Evolutionary conservation across 2,797 vertebrate species (phyloP), one percentile per base, ranked within the genome.

Genomic region (Trachops cirrhosus): DNA sequence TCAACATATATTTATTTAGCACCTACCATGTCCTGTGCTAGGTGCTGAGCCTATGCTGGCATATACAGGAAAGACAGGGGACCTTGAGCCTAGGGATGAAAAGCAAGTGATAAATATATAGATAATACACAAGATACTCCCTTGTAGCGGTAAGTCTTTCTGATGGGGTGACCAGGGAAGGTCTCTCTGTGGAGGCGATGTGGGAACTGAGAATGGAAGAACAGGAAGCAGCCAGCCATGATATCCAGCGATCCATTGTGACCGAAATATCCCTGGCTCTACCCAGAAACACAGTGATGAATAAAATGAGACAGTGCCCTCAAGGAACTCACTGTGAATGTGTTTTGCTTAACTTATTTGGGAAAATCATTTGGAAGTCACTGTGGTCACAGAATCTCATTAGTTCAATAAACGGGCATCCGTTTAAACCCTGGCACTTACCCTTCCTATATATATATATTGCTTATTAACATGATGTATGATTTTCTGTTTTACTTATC

Each of bases 401-500:
- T 50, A 52, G 39, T 79, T 88, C 67, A 70, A 46, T 82, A 80
- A 93, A 93, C 46, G 70, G 73, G 15, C 68, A 39, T 85, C 18
- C 10, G 26, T 91, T 93, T 85, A 88, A 94, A 87, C 37, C 21
- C 74, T 96, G 41, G 24, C n/a, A 74, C 94, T 95, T 84, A 34
- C 37, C 29, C 70, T 88, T 93, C 32, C 67, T 46, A 78, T 85
- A 78, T 46, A 78, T 85, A 78, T 62, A 32, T 59, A 86, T 90
- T 68, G 22, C 91, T 97, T 92, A 91, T 78, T 92, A 84, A 85
- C 46, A 50, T 90, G 94, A 93, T 93, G 2, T 37, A 84, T 94
- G 67, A 19, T 71, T 94, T 97, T 82, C 57, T 67, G 52, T 89
- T 93, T 94, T 94, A 75, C 78, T 94, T 97, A 87, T 94, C 91